Base-by-base conservation (phyloP, 2,797 vertebrate species). In the Delichon dasypus region DNA sequence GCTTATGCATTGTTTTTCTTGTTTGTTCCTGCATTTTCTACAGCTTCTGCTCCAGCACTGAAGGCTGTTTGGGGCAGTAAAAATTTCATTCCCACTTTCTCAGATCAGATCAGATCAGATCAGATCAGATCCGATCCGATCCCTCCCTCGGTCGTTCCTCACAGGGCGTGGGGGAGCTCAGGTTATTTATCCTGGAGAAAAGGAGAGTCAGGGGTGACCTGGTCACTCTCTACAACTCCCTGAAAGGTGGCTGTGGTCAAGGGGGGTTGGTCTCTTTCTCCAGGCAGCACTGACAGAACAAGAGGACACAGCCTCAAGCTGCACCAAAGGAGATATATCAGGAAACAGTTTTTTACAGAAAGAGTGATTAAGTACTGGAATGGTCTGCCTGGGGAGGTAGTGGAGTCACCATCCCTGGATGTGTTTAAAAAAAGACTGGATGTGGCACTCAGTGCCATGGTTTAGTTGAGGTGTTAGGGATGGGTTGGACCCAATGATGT, bases 291-390 rank as follows among this genome's bases (percentile, higher is more conserved):
- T 32, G 27, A 50, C 5, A 34, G 11, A 27, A 13, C 2, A 0
- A 62, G 45, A 40, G 36, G 14, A 13, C 47, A 32, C 34, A 50
- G 34, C 1, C 45, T 61, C 0, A 3, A 21, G 14, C 34, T 40
- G 29, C 1, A 1, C 25, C 73, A 76, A 62, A 25, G 25, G 47
- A 29, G 29, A 53, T 18, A 1, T 0, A 11, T 9, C 0, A 34
- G 25, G 23, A 10, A 62, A 11, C 13, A 4, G 30, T 9, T 51
- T 40, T 53, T 53, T 3, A 22, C 2, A 5, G 30, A 44, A 50
- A 22, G 15, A 1, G 5, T 53, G 74, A 44, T 14, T 5, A 53
- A 62, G 19, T 11, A 5, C 2, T 29, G 38, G 25, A 23, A 34
- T 23, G 16, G 7, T 10, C 30, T 51, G 23, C 47, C 36, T 0